These are phyloP conservation scores for Porites divaricata DNA, from an alignment of 92 coral and sea anemone species.

Conservation along the genomic window DNA sequence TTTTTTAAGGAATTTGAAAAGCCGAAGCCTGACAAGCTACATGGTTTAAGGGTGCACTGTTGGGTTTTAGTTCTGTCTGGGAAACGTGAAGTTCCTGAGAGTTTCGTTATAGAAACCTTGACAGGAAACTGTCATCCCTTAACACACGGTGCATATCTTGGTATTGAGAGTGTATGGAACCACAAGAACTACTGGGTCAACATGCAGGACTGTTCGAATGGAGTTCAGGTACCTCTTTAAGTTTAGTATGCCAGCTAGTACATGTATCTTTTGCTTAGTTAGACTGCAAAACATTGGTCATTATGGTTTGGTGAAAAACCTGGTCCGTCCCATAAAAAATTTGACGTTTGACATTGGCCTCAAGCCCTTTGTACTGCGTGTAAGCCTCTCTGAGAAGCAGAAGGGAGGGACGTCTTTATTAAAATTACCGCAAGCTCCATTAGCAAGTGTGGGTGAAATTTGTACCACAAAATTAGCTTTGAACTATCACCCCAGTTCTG, in stretches of 20 bases:
- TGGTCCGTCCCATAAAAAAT: too few species aligned
- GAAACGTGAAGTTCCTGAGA: conserved; percentile 98
- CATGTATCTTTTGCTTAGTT: neutral
- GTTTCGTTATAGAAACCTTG: conserved; percentile 94
- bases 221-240: conserved; percentile 78
- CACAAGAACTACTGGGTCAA: conserved; percentile 99
- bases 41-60: conserved; percentile 95
- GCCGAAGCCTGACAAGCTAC: conserved; percentile 96
- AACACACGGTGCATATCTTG: conserved; percentile 82
- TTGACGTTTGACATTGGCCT: too few species aligned
- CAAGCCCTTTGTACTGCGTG: too few species aligned
- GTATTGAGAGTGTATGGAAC: conserved; percentile 98
- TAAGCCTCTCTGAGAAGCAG: too few species aligned
- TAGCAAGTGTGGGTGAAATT: too few species aligned
- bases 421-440: too few species aligned
- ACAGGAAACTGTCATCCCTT: conserved; percentile 92
- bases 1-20: conserved; percentile 89
- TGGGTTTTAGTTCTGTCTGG: conserved; percentile 98
- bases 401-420: too few species aligned
- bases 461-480: too few species aligned
- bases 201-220: conserved; percentile 98
- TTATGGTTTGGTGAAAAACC: too few species aligned
- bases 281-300: too few species aligned
- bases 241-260: neutral
- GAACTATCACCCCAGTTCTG: too few species aligned